A percentile compares a stretch with the other conserved stretches of the same genome.
phyloP scores from a whole-genome alignment of 1,140 invertebrate species.

The Microplitis demolitor region DNA sequence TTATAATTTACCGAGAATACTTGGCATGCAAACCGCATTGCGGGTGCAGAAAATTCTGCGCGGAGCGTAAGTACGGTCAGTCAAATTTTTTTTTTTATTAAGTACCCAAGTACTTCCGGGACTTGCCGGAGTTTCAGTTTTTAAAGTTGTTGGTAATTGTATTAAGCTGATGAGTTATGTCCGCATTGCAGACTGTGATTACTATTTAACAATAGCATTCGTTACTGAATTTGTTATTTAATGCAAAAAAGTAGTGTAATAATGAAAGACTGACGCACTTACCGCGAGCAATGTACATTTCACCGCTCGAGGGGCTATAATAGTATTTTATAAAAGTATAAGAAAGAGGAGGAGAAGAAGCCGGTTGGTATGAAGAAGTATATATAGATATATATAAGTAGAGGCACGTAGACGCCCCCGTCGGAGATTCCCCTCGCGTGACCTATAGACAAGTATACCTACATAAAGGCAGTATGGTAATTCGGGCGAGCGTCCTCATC shows the following conservation, averaged over 20 bases:
- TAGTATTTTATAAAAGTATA: too few relatives aligned
- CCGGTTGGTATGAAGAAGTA: too few relatives aligned
- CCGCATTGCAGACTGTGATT: too few relatives aligned
- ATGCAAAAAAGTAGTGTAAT: too few relatives aligned
- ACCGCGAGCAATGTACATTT: too few relatives aligned
- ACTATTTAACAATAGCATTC: neutral
- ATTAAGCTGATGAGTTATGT: too few relatives aligned
- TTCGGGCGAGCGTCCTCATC: constrained; percentile 51
- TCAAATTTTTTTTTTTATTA: constrained; percentile 7
- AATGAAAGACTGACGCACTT: too few relatives aligned
- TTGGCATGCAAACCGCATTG: constrained; percentile 23
- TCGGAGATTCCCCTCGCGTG: constrained; percentile 13
- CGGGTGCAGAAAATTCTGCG: constrained; percentile 8
- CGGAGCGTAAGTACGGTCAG: constrained; percentile 1
- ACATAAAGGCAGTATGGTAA: constrained; percentile 45
- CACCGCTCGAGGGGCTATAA: too few relatives aligned
- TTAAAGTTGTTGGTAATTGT: too few relatives aligned
- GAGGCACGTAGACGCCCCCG: neutral
- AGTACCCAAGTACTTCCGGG: constrained; percentile 18
- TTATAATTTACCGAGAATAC: too few relatives aligned
- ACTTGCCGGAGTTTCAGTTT: neutral
- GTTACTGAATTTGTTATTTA: neutral
- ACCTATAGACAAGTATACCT: constrained; percentile 24
- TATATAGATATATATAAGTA: neutral
- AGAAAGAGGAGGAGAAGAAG: too few relatives aligned